A percentile compares a stretch with the other conserved stretches of the same genome.
Conservation (phyloP, 1,140 invertebrate genomes). For the Caerostris darwini region DNA sequence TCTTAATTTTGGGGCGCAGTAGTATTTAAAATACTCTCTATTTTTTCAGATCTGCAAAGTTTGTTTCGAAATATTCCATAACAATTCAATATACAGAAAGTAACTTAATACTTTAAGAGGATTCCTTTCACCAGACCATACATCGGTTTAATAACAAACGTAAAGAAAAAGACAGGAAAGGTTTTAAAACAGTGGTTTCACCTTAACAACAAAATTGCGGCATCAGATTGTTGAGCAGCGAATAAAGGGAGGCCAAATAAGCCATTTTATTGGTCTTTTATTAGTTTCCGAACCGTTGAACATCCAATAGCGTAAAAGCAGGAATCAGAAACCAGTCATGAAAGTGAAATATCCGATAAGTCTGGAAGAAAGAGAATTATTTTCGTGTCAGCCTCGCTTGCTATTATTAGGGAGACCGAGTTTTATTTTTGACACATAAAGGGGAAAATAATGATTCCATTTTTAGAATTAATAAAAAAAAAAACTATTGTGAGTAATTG, state of each 20-base stretch:
- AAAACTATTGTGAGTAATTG: no score
- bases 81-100: no score
- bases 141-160: no score
- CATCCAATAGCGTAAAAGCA: conserved; percentile 49
- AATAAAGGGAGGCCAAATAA: conserved; percentile 42
- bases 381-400: neutral
- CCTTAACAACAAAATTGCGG: conserved; percentile 40
- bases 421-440: neutral
- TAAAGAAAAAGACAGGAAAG: no score
- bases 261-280: conserved; percentile 52
- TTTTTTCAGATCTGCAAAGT: no score
- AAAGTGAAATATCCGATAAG: conserved; percentile 43
- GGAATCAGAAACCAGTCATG: conserved; percentile 4
- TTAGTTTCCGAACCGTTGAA: conserved; percentile 64
- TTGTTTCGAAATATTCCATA: no score
- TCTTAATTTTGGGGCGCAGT: no score
- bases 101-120: no score
- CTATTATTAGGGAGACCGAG: neutral
- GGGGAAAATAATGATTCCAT: neutral
- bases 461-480: neutral
- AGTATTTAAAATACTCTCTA: no score
- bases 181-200: neutral
- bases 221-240: neutral
- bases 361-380: conserved; percentile 33
- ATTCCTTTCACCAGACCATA: no score